Evolutionary conservation across 2,888 invertebrate genomes (phyloP).

Genomic region (Microplitis deprimator): DNA sequence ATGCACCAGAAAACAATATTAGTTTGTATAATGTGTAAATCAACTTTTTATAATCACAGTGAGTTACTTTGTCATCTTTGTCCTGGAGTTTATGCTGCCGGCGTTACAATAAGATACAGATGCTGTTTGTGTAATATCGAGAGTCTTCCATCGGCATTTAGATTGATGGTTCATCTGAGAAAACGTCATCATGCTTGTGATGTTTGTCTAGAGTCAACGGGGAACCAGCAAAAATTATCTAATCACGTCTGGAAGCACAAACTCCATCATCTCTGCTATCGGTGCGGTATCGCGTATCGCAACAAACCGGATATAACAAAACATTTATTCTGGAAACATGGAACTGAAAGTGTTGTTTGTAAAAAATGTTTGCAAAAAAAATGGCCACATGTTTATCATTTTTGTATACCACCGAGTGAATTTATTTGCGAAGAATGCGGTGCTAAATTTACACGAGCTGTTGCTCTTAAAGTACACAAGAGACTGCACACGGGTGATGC

Average conservation of each 20-base stretch:
- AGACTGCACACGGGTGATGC: conserved; percentile 81
- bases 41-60: conserved; percentile 89
- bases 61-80: conserved; percentile 90
- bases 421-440: conserved; percentile 88
- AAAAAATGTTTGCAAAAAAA: conserved; percentile 90
- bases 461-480: conserved; percentile 87
- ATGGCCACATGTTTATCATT: conserved; percentile 94
- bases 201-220: conserved; percentile 87
- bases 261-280: conserved; percentile 87
- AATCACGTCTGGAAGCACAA: conserved; percentile 94
- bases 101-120: conserved; percentile 81
- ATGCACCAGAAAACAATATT: conserved; percentile 88
- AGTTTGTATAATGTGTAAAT: conserved; percentile 89
- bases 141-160: conserved; percentile 87
- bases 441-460: conserved; percentile 82
- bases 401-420: conserved; percentile 85
- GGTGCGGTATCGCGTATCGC: conserved; percentile 89
- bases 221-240: conserved; percentile 84
- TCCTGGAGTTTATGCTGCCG: conserved; percentile 81
- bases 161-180: conserved; percentile 89
- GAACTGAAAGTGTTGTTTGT: conserved; percentile 88
- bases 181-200: conserved; percentile 90
- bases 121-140: conserved; percentile 87
- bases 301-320: conserved; percentile 91
- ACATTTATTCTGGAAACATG: conserved; percentile 94